A percentile compares a stretch with the other conserved stretches of the same genome.
These are phyloP conservation scores for Ephestia elutella DNA, from an alignment of 1,140 invertebrate genomes.

Conservation along the genomic window DNA sequence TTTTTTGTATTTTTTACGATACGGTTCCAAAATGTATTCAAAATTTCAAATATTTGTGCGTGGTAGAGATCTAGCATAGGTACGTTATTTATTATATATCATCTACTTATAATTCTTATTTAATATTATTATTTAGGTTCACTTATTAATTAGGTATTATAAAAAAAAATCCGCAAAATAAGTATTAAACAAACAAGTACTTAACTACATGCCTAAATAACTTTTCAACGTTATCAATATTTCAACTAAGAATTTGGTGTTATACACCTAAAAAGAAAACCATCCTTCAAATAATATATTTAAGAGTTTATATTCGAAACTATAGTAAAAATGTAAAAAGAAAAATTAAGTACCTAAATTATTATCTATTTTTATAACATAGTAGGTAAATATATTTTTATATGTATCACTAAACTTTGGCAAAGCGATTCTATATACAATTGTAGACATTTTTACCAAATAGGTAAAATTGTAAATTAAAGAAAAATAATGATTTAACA, in stretches of 20 bases:
- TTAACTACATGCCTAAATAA: no score
- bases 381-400: no score
- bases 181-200: no score
- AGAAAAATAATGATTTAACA: neutral
- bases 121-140: conserved; percentile 17
- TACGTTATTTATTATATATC: conserved; percentile 13
- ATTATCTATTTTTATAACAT: no score
- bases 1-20: neutral
- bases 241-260: no score
- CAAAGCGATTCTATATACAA: neutral
- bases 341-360: neutral
- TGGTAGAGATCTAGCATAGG: conserved; percentile 35
- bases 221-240: no score
- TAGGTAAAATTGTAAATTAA: neutral
- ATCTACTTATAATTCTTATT: neutral
- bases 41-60: conserved; percentile 55
- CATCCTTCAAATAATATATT: no score
- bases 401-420: neutral
- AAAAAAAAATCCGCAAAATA: no score
- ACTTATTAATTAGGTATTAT: neutral
- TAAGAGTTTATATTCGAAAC: neutral
- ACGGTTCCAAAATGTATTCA: conserved; percentile 34
- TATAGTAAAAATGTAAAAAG: neutral
- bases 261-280: no score
- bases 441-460: neutral